Evolutionary conservation across 2,888 invertebrate species (phyloP).

Genomic region (Dorcus parallelipipedus): DNA sequence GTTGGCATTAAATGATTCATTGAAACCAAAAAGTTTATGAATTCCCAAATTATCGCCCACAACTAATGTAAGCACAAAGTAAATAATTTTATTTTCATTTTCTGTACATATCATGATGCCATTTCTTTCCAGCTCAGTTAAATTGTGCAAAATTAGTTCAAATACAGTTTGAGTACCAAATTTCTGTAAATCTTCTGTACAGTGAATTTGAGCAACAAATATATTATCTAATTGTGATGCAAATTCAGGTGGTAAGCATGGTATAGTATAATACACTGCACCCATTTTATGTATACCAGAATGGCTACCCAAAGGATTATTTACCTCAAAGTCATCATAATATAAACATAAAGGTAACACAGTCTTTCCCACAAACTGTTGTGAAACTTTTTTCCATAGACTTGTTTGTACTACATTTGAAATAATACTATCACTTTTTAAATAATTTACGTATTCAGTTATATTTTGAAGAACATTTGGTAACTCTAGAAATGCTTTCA

Average conservation of each 20-base stretch:
- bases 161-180: constrained; percentile 28
- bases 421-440: background rate
- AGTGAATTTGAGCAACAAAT: constrained; percentile 29
- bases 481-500: constrained; percentile 1
- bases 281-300: constrained; percentile 27
- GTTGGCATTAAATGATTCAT: constrained; percentile 27
- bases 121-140: constrained; percentile 24
- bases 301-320: constrained; percentile 28
- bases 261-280: constrained; percentile 25
- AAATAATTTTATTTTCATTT: constrained; percentile 12
- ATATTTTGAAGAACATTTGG: constrained; percentile 1
- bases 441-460: background rate
- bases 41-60: constrained; percentile 32
- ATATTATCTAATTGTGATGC: constrained; percentile 22
- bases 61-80: constrained; percentile 22
- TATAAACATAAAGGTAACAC: constrained; percentile 13
- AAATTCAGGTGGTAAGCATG: constrained; percentile 22
- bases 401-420: background rate
- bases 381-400: background rate
- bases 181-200: constrained; percentile 26
- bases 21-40: constrained; percentile 27
- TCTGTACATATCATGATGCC: constrained; percentile 22
- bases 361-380: background rate
- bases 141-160: constrained; percentile 22
- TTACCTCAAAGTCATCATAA: constrained; percentile 28